A percentile compares a stretch with the other conserved stretches of the same genome.
Evolutionary conservation across 2,888 invertebrate species (phyloP).

Genomic region (Xestia rhomboidea): DNA sequence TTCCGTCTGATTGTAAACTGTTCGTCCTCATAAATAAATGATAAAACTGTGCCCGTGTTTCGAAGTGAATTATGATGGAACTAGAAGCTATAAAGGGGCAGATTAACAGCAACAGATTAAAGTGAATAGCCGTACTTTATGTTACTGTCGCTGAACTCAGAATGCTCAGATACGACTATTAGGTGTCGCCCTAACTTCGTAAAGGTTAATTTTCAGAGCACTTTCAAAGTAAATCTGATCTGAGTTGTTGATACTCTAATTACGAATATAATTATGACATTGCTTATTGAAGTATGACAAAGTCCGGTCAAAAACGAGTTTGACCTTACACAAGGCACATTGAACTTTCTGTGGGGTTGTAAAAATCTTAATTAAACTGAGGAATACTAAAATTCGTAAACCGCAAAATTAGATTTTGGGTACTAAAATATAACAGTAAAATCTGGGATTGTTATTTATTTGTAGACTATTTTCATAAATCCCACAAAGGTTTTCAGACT

Average conservation of each 20-base stretch:
- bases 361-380: conserved; percentile 44
- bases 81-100: conserved; percentile 69
- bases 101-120: conserved; percentile 72
- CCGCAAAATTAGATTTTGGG: conserved; percentile 2
- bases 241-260: conserved; percentile 45
- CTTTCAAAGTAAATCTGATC: conserved; percentile 51
- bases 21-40: conserved; percentile 51
- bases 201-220: conserved; percentile 58
- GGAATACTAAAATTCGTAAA: conserved; percentile 29
- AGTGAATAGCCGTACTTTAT: conserved; percentile 66
- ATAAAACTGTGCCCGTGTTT: conserved; percentile 60
- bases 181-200: conserved; percentile 47
- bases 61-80: conserved; percentile 69
- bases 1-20: conserved; percentile 30
- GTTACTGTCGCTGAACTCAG: conserved; percentile 55
- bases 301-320: not conserved
- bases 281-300: not conserved
- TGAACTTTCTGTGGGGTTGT: conserved; percentile 12
- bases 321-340: not conserved
- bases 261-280: conserved; percentile 18
- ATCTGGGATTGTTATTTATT: conserved; percentile 14
- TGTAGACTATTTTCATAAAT: not conserved
- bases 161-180: conserved; percentile 50
- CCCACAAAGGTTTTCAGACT: not conserved
- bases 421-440: conserved; percentile 3